Percentiles rank a stretch among this genome's conserved stretches.
Evolutionary conservation across 2,888 invertebrate species (phyloP).

Genomic region (Polymixis flavicincta): DNA sequence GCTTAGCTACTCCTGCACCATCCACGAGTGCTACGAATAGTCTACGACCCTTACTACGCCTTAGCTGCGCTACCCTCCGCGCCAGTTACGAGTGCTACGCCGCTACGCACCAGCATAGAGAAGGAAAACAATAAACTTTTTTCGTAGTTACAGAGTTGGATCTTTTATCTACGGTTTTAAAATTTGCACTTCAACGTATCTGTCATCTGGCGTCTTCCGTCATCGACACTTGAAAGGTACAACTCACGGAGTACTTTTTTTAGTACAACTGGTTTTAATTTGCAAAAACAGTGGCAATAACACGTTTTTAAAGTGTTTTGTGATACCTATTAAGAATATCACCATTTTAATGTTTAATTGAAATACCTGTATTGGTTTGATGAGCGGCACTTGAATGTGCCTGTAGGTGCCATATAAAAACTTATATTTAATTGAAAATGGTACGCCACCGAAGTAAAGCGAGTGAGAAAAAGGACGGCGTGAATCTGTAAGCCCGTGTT

Average conservation of each 20-base stretch:
- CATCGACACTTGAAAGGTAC: conserved; percentile 25
- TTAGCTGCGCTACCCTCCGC: background rate
- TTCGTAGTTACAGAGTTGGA: background rate
- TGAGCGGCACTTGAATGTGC: background rate
- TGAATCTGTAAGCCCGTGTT: conserved; percentile 38
- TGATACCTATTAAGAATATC: background rate
- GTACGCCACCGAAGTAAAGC: conserved; percentile 5
- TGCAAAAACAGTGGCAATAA: background rate
- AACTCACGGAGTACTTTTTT: no score
- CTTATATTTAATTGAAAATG: conserved; percentile 31
- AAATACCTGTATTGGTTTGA: conserved; percentile 12
- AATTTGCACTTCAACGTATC: background rate
- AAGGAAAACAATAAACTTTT: background rate
- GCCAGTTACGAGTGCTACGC: conserved; percentile 1
- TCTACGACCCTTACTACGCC: background rate
- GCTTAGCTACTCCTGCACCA: background rate
- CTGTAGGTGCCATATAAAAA: background rate
- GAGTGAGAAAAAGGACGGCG: background rate
- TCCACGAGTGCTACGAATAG: background rate
- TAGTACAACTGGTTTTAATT: conserved; percentile 13
- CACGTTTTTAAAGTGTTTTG: conserved; percentile 3
- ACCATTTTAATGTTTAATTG: background rate
- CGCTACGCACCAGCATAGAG: background rate
- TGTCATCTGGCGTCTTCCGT: background rate
- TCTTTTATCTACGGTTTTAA: no score